Conservation (phyloP, 2,888 invertebrate genomes). For the Leucozona laternaria region DNA sequence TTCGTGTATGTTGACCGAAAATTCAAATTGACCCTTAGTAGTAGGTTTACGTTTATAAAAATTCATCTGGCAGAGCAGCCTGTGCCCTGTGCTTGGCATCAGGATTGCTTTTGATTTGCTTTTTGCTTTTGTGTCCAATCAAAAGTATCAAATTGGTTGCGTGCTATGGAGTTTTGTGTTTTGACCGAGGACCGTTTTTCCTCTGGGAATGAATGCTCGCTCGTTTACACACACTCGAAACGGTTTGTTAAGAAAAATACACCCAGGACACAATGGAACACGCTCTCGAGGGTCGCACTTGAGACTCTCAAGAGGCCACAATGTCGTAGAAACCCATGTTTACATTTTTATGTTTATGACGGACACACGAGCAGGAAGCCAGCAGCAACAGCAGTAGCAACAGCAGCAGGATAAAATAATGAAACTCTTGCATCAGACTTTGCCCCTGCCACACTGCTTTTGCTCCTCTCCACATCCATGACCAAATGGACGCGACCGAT, state of each 20-base stretch:
- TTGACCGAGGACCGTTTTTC: conserved; percentile 44
- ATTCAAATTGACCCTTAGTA: conserved; percentile 66
- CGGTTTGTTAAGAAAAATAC: conserved; percentile 46
- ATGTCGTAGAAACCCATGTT: conserved; percentile 63
- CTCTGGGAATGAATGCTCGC: conserved; percentile 52
- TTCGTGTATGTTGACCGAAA: conserved; percentile 49
- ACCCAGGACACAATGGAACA: conserved; percentile 68
- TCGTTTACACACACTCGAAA: conserved; percentile 17
- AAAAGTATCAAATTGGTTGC: conserved; percentile 46
- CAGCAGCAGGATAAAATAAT: conserved; percentile 20
- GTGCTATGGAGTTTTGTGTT: conserved; percentile 39
- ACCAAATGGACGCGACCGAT: conserved; percentile 47
- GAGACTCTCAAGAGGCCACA: conserved; percentile 72
- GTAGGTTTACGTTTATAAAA: conserved; percentile 39
- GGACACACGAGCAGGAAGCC: conserved; percentile 53
- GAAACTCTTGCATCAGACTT: conserved; percentile 16
- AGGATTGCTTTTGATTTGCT: conserved; percentile 14
- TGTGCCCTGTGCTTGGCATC: neutral
- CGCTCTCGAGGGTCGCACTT: conserved; percentile 69
- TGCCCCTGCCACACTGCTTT: neutral
- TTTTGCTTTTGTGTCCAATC: conserved; percentile 31
- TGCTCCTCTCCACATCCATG: conserved; percentile 14
- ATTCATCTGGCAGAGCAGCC: conserved; percentile 14
- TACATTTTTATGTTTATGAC: conserved; percentile 66
- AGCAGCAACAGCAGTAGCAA: neutral